Base-by-base conservation (phyloP, 2,797 vertebrate species). In the Oreochromis grahami region DNA sequence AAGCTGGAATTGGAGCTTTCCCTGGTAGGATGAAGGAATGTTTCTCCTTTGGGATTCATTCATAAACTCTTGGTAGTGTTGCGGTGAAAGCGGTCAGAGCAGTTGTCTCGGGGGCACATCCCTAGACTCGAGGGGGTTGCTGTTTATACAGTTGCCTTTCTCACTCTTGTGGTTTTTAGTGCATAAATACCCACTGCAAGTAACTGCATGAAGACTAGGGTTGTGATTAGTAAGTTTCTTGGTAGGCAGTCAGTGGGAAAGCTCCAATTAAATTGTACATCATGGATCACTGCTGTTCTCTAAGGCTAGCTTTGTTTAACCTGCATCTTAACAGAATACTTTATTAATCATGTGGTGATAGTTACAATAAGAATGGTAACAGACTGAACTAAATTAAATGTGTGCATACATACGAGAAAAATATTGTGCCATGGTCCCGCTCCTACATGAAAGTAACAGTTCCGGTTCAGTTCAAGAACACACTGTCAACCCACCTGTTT, bases 41-140 rank as follows among this genome's bases (percentile, higher is more conserved):
- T 50, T 74, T 74, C 68, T 74, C 68, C 26, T 74, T 74, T 50
- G 70, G 68, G 43, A 50, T 74, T 74, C 43, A 19, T 74, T 74
- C 26, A 32, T 72, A n/a, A 74, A 32, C 26, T 32, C 43, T 32
- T n/a, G 43, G 43, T 72, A 72, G 68, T 72, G 41, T 29, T 72
- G 68, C 70, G 50, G 70, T 74, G 43, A 74, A 74, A 74, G 45
- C 29, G 26, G 68, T 50, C 26, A 19, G 43, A 74, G 68, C 68
- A 74, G 43, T 74, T 29, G 68, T 50, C 43, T 74, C 26, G 43
- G 68, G 68, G 68, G 68, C 68, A 74, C 68, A 32, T 74, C 68
- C 43, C 43, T 50, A 29, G 68, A 74, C 15, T 19, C 1, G 10
- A 50, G 68, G 68, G 43, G 43, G 68, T 48, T 19, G 68, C 68